Conservation (phyloP, 1,140 invertebrate species). For the Paraescarpia echinospica region DNA sequence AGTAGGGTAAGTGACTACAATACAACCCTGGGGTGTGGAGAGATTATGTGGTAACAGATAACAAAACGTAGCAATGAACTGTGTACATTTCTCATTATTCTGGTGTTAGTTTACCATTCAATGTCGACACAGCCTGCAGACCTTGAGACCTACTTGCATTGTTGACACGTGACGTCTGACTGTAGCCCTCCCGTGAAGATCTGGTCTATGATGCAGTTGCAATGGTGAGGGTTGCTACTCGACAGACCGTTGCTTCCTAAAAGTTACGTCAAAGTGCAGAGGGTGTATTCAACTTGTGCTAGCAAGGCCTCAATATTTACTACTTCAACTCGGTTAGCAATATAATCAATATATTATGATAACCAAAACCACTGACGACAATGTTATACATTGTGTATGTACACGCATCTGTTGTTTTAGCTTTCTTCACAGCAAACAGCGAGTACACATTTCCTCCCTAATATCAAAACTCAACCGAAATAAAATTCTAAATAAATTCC, state of each 20-base stretch:
- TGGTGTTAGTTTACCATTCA: background rate
- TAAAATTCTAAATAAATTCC: too few relatives aligned
- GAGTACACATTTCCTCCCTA: too few relatives aligned
- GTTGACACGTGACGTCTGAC: conserved; percentile 94
- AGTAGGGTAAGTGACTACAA: background rate
- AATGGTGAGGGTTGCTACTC: conserved; percentile 67
- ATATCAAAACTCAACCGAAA: too few relatives aligned
- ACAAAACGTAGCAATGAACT: background rate
- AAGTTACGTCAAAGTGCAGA: conserved; percentile 15
- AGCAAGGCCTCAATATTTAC: background rate
- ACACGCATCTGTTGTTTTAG: too few relatives aligned
- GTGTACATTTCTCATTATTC: background rate
- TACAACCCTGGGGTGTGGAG: background rate
- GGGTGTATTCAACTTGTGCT: too few relatives aligned
- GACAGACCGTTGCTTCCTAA: conserved; percentile 56
- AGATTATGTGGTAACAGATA: background rate
- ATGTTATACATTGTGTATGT: too few relatives aligned
- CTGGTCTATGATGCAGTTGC: conserved; percentile 96
- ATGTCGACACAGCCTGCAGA: background rate
- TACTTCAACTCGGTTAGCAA: too few relatives aligned
- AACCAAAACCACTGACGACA: too few relatives aligned
- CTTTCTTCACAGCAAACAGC: too few relatives aligned
- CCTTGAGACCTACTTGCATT: conserved; percentile 73
- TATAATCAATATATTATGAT: too few relatives aligned
- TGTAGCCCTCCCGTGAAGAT: conserved; percentile 95